Conservation (phyloP, 2,888 invertebrate genomes). For the Mesoligia furuncula region DNA sequence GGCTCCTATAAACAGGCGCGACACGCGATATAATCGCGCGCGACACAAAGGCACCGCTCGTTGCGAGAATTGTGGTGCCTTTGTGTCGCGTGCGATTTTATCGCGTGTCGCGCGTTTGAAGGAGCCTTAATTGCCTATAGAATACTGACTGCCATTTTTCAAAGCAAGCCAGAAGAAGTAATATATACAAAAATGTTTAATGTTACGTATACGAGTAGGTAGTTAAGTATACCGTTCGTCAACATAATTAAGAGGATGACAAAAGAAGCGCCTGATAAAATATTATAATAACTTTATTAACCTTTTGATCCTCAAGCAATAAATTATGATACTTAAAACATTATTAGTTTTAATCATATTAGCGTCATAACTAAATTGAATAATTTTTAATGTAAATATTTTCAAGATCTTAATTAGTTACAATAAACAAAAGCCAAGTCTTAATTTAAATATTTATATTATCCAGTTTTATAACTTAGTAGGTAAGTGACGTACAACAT, state of each 20-base stretch:
- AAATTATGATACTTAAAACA: constrained; percentile 53
- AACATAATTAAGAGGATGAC: constrained; percentile 48
- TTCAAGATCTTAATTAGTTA: constrained; percentile 29
- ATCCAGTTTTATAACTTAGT: not conserved
- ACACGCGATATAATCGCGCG: too few species aligned
- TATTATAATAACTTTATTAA: constrained; percentile 70
- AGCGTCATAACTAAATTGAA: constrained; percentile 21
- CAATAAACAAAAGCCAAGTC: constrained; percentile 32
- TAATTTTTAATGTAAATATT: constrained; percentile 32
- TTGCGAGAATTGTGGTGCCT: too few species aligned
- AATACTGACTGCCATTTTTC: too few species aligned
- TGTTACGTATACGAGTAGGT: not conserved
- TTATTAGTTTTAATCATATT: constrained; percentile 51
- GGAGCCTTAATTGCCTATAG: too few species aligned
- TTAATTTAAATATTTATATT: constrained; percentile 16
- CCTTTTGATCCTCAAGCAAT: constrained; percentile 39
- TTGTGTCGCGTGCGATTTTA: too few species aligned
- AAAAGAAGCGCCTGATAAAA: constrained; percentile 67
- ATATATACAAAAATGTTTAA: constrained; percentile 5
- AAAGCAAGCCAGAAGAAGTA: too few species aligned
- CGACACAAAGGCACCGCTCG: too few species aligned
- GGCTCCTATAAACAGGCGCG: too few species aligned
- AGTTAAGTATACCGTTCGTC: constrained; percentile 2
- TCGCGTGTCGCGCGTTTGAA: too few species aligned
- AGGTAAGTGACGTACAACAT: not conserved